Percentiles rank a stretch among this genome's conserved stretches.
phyloP scores from a whole-genome alignment of 2,888 invertebrate species.

The Limnephilus rhombicus region DNA sequence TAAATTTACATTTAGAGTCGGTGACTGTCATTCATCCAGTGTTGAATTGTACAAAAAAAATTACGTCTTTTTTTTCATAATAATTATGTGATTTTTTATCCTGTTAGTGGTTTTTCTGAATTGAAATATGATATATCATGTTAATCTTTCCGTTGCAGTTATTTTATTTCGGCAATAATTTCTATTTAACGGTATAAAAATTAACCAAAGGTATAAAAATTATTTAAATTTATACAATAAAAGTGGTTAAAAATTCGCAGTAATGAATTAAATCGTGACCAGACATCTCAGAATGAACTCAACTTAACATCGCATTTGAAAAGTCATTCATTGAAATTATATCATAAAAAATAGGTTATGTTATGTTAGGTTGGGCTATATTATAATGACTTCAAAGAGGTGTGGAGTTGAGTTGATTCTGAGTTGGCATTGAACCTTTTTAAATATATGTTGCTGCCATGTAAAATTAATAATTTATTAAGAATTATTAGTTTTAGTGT shows the following conservation, averaged over 20 bases:
- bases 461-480: background rate
- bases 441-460: background rate
- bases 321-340: too few species aligned
- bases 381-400: too few species aligned
- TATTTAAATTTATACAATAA: background rate
- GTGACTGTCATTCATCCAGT: background rate
- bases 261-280: too few species aligned
- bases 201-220: background rate
- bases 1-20: too few species aligned
- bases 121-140: background rate
- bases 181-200: background rate
- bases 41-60: background rate
- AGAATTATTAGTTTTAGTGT: background rate
- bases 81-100: background rate
- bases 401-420: too few species aligned
- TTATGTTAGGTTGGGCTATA: too few species aligned
- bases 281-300: too few species aligned
- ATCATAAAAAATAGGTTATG: too few species aligned
- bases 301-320: too few species aligned
- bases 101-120: background rate
- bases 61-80: background rate
- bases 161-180: background rate
- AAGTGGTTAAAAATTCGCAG: background rate
- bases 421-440: background rate
- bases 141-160: background rate